Percentiles rank a stretch among this genome's conserved stretches.
Evolutionary conservation across 2,888 invertebrate species (phyloP).

Genomic region (Brachyptera risi): DNA sequence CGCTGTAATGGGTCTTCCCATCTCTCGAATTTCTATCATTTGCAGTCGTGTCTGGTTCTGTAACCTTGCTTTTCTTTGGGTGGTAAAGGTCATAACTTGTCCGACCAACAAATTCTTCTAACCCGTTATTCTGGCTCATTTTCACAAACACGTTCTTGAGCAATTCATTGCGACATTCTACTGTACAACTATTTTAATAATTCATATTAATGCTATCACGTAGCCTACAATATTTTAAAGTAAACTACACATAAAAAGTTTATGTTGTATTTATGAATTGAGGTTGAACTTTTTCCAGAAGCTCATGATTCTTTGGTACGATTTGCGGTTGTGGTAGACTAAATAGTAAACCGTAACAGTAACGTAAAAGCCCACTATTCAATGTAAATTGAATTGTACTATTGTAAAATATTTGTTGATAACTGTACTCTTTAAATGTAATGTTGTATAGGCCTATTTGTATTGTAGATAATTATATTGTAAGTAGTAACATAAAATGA

Average conservation of each 20-base stretch:
- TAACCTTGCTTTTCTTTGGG: too few relatives aligned
- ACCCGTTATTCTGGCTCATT: constrained; percentile 30
- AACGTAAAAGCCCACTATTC: background rate
- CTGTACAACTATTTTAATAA: background rate
- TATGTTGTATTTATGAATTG: background rate
- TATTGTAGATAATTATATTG: constrained; percentile 11
- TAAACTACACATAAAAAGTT: background rate
- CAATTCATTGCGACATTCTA: constrained; percentile 15
- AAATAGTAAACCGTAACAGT: background rate
- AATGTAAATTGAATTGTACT: constrained; percentile 6
- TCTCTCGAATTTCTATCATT: too few relatives aligned
- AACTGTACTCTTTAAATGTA: background rate
- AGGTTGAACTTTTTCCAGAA: too few relatives aligned
- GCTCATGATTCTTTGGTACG: constrained; percentile 10
- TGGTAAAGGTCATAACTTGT: constrained; percentile 27
- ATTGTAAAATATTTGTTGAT: constrained; percentile 5
- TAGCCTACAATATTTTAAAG: too few relatives aligned
- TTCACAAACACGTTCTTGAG: constrained; percentile 20
- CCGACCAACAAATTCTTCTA: constrained; percentile 27
- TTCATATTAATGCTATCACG: too few relatives aligned
- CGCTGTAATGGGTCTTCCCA: background rate
- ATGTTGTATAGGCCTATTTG: background rate
- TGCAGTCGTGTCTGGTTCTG: too few relatives aligned
- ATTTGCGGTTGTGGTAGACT: too few relatives aligned
- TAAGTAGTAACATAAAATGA: constrained; percentile 11